phyloP scores from a whole-genome alignment of 2,797 vertebrate genomes.

The Tokudaia muenninki region DNA sequence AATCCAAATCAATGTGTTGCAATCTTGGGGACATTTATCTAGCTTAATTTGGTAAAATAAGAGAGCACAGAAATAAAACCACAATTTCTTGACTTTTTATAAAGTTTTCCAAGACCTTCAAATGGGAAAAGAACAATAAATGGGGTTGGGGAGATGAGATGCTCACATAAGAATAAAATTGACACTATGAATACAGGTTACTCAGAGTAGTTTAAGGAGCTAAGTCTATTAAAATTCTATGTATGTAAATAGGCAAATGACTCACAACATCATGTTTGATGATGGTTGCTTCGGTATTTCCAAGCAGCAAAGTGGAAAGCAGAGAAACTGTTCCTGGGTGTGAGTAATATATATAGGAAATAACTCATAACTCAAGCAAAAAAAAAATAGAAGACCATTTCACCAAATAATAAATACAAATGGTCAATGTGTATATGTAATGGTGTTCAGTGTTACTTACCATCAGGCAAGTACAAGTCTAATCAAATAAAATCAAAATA shows the following conservation, averaged over 20 bases:
- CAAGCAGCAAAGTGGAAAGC: neutral
- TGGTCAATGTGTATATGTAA: neutral
- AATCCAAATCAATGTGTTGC: neutral
- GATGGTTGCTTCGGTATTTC: no score
- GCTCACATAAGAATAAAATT: neutral
- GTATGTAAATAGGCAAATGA: neutral
- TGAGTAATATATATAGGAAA: neutral
- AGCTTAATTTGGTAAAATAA: neutral
- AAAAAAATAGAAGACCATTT: neutral
- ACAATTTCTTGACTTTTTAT: neutral
- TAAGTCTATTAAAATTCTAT: neutral
- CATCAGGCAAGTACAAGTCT: neutral
- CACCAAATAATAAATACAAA: neutral
- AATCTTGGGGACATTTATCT: neutral
- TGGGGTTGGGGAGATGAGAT: neutral
- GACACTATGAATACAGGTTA: neutral
- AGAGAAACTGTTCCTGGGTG: neutral
- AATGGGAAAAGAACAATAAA: neutral
- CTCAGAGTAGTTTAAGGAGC: neutral
- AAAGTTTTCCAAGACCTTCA: neutral
- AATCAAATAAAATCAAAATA: no score
- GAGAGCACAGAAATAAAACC: neutral
- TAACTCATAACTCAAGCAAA: neutral
- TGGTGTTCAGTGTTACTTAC: neutral
- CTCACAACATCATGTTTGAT: neutral